phyloP scores from a whole-genome alignment of 2,797 vertebrate genomes.

The Chelmon rostratus region DNA sequence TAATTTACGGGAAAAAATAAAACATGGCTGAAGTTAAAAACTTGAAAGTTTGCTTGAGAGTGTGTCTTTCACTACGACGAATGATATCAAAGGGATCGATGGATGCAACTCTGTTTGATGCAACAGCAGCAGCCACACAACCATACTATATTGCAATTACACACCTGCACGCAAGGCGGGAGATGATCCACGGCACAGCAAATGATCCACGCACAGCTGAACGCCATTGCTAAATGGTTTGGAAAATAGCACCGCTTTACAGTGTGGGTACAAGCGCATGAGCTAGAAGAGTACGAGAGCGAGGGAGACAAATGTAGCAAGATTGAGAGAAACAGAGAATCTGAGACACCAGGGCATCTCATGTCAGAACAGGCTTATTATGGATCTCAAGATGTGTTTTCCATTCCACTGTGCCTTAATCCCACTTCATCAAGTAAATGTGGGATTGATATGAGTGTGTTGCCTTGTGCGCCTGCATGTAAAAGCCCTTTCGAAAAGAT shows the following conservation, averaged over 20 bases:
- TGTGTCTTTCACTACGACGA: slow-evolving; percentile 48
- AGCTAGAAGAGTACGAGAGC: slow-evolving; percentile 21
- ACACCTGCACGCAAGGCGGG: slow-evolving; percentile 80
- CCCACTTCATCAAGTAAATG: slow-evolving; percentile 50
- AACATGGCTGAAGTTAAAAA: slow-evolving; percentile 30
- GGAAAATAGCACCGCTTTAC: slow-evolving; percentile 77
- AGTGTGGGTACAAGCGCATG: slow-evolving; percentile 46
- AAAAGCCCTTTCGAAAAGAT: slow-evolving; percentile 32
- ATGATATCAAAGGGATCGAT: slow-evolving; percentile 74
- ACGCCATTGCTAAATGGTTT: slow-evolving; percentile 77
- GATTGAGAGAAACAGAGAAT: slow-evolving; percentile 18
- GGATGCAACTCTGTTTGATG: slow-evolving; percentile 61
- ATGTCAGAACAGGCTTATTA: slow-evolving; percentile 63
- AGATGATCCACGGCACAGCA: slow-evolving; percentile 73
- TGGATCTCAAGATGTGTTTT: slow-evolving; percentile 63
- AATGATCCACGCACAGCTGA: slow-evolving; percentile 81
- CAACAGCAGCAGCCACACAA: slow-evolving; percentile 67
- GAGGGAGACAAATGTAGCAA: slow-evolving; percentile 30
- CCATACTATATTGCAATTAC: slow-evolving; percentile 78
- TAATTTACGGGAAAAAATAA: slow-evolving; percentile 11
- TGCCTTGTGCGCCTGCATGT: slow-evolving; percentile 37
- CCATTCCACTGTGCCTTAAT: slow-evolving; percentile 52
- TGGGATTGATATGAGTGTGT: slow-evolving; percentile 33
- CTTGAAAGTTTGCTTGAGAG: slow-evolving; percentile 39
- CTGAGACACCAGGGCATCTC: slow-evolving; percentile 32